phyloP scores from a whole-genome alignment of 2,888 invertebrate species.

The Eudemis profundana region DNA sequence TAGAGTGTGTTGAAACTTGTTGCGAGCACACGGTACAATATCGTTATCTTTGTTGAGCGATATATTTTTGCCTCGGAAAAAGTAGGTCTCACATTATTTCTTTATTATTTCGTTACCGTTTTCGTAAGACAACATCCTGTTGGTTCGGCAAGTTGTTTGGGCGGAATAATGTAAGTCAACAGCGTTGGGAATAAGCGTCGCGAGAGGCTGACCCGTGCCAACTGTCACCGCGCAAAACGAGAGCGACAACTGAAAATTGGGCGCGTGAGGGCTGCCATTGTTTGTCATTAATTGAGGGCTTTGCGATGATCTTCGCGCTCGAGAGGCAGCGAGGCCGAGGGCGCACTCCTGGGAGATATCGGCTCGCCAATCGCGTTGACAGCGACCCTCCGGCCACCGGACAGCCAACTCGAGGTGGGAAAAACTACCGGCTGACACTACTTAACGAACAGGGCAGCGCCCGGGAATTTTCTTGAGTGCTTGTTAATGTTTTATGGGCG shows the following conservation, averaged over 20 bases:
- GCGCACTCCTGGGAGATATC: conserved; percentile 81
- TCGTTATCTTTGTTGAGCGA: neutral
- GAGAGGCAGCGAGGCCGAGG: conserved; percentile 66
- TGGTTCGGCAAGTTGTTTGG: conserved; percentile 32
- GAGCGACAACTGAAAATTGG: conserved; percentile 81
- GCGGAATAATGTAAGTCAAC: conserved; percentile 46
- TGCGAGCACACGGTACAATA: neutral
- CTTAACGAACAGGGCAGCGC: conserved; percentile 81
- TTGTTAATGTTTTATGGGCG: conserved; percentile 85
- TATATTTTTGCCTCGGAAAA: neutral
- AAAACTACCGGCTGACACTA: conserved; percentile 84
- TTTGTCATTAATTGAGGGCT: conserved; percentile 83
- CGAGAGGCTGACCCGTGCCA: conserved; percentile 73
- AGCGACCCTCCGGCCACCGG: conserved; percentile 76
- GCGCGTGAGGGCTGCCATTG: conserved; percentile 70
- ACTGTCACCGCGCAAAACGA: conserved; percentile 78
- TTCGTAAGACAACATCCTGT: conserved; percentile 19
- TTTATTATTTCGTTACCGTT: neutral
- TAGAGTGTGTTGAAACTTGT: conserved; percentile 3
- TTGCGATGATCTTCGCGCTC: conserved; percentile 78
- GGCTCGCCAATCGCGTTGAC: conserved; percentile 82
- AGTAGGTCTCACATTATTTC: conserved; percentile 2
- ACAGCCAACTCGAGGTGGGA: conserved; percentile 78
- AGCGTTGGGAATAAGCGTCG: conserved; percentile 64
- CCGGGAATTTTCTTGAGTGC: conserved; percentile 84